These are phyloP conservation scores for Xenopus petersii DNA, from an alignment of 2,797 vertebrate genomes.

Conservation along the genomic window DNA sequence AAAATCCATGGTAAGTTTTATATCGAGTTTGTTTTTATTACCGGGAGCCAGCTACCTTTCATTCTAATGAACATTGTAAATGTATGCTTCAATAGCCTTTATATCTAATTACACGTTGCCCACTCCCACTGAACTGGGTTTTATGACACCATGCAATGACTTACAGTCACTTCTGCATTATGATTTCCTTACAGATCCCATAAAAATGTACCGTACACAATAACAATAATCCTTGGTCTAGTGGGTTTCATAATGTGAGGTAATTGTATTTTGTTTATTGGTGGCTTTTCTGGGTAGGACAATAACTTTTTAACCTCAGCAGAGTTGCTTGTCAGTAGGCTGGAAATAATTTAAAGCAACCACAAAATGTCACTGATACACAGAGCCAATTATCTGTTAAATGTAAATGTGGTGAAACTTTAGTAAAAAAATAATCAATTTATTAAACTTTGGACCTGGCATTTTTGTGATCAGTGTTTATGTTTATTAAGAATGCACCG, in stretches of 20 bases:
- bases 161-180: conserved; percentile 50
- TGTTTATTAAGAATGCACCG: too few species aligned
- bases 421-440: too few species aligned
- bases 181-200: conserved; percentile 41
- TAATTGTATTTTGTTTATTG: conserved; percentile 41
- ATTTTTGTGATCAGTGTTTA: too few species aligned
- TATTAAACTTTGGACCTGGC: too few species aligned
- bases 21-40: conserved; percentile 49
- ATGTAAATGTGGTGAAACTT: too few species aligned
- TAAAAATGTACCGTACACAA: conserved; percentile 13
- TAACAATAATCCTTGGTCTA: conserved; percentile 49
- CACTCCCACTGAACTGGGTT: conserved; percentile 43
- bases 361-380: too few species aligned
- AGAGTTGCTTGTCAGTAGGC: background rate
- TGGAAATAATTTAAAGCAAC: background rate
- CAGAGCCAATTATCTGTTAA: too few species aligned
- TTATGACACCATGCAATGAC: conserved; percentile 44
- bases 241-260: conserved; percentile 45
- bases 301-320: conserved; percentile 21
- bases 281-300: conserved; percentile 15
- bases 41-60: conserved; percentile 43
- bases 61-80: conserved; percentile 49
- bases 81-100: conserved; percentile 46
- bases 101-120: conserved; percentile 48
- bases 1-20: conserved; percentile 48